Evolutionary conservation across 1,140 invertebrate genomes (phyloP), one percentile per base, ranked within the genome.

Genomic region (Caenorhabditis latens): DNA sequence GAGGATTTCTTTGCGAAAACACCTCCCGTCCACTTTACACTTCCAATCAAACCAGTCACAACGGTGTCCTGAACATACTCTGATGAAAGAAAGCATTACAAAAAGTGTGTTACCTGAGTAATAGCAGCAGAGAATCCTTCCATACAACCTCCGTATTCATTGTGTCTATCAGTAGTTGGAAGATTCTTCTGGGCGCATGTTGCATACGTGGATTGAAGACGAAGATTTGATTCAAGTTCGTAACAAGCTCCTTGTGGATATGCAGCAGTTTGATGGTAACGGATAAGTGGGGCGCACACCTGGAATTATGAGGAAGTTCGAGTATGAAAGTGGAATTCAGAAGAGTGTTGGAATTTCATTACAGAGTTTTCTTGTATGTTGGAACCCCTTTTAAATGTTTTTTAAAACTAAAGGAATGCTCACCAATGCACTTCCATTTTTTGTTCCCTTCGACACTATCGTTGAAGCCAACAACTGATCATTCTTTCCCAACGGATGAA

Each of bases 111-210:
- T 86, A 91, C 90, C 50, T 92, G 61, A 75, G 91, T 90, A 14
- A 92, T 89, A 84, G 83, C 89, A 48, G 86, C 91, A 7, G 90
- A 91, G 85, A 92, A 91, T 55, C 91, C 91, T 84, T 92, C 90
- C 85, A 91, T 89, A 84, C 91, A 92, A 40, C 90, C 89, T n/a
- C 91, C 91, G 71, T 92, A 92, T 50, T 92, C 90, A 86, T 92
- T 92, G 67, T 92, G 91, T 53, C 91, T 46, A 32, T 92, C 91
- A 42, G 85, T 90, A 55, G 90, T 91, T 6, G 90, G 90, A 67
- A 92, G 84, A 65, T 82, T 85, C 55, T 85, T 71, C 53, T 84
- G 84, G 46, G 50, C 75, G 53, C 87, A 88, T 9, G 87, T 84
- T 19, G 84, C 42, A 63, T 83, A 63, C 0, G 71, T 86, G 4